These are phyloP conservation scores for Heterohyrax brucei DNA, from an alignment of 2,797 vertebrate species.

Conservation along the genomic window DNA sequence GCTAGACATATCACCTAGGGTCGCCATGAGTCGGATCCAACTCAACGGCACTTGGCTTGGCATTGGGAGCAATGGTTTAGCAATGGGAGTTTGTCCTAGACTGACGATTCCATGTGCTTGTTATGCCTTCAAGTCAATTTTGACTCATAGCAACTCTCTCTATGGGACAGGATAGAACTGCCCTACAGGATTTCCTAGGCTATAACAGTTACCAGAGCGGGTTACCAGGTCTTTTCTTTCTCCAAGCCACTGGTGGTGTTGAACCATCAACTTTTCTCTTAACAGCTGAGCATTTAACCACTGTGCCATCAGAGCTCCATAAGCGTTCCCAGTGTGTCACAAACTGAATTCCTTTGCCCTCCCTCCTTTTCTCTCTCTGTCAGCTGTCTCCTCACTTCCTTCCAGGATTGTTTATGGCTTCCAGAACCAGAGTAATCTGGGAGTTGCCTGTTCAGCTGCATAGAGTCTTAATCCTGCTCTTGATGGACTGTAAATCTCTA, in stretches of 20 bases:
- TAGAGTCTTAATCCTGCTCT: neutral
- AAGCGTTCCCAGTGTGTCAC: neutral
- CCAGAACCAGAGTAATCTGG: neutral
- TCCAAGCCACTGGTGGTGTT: neutral
- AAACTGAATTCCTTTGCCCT: neutral
- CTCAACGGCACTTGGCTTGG: too few relatives aligned
- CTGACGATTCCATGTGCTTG: neutral
- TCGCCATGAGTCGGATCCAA: too few relatives aligned
- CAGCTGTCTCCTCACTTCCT: neutral
- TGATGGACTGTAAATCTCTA: neutral
- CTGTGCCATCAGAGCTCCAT: neutral
- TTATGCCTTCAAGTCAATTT: neutral
- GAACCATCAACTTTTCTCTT: neutral
- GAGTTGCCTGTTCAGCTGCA: neutral
- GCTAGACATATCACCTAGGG: neutral
- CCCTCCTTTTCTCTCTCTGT: neutral
- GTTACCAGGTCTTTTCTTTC: neutral
- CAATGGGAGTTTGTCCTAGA: neutral
- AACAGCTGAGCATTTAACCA: neutral
- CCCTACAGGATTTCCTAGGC: neutral
- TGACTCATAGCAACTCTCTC: neutral
- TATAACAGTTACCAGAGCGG: neutral
- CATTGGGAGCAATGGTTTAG: neutral
- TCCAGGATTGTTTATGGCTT: constrained; percentile 23
- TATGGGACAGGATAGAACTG: neutral